Percentiles rank a stretch among this genome's conserved stretches.
phyloP scores from a whole-genome alignment of 1,140 invertebrate species.

The Druon quercuslanigerum region DNA sequence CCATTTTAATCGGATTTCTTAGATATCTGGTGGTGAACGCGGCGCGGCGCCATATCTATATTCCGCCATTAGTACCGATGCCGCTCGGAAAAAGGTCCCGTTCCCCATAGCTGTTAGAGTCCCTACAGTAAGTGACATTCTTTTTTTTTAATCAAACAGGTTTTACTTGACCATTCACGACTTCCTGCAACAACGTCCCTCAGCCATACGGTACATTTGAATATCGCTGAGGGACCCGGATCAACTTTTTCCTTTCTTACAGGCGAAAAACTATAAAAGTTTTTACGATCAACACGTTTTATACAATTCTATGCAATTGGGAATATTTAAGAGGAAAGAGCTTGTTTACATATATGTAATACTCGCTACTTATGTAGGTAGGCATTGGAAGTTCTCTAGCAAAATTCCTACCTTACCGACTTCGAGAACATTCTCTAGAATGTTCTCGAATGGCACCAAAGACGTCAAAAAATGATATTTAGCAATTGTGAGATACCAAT shows the following conservation, averaged over 20 bases:
- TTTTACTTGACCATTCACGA: background rate
- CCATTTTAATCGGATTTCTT: slow-evolving; percentile 49
- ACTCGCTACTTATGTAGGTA: background rate
- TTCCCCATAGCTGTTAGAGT: background rate
- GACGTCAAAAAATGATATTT: no score
- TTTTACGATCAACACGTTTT: background rate
- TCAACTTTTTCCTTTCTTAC: background rate
- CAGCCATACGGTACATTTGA: slow-evolving; percentile 5
- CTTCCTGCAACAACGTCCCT: background rate
- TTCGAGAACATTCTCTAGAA: no score
- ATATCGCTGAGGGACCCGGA: background rate
- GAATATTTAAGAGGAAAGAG: background rate
- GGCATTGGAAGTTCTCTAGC: no score
- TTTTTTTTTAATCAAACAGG: slow-evolving; percentile 22
- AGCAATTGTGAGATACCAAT: no score
- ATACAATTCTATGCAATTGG: background rate
- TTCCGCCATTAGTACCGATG: slow-evolving; percentile 41
- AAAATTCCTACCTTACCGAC: no score
- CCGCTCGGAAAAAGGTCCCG: slow-evolving; percentile 26
- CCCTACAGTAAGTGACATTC: slow-evolving; percentile 20
- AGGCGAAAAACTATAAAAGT: background rate
- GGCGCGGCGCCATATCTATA: slow-evolving; percentile 46
- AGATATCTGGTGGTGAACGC: slow-evolving; percentile 21
- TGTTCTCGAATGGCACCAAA: no score
- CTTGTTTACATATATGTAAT: background rate